phyloP scores from a whole-genome alignment of 2,797 vertebrate genomes.

The Xiphophorus birchmanni region DNA sequence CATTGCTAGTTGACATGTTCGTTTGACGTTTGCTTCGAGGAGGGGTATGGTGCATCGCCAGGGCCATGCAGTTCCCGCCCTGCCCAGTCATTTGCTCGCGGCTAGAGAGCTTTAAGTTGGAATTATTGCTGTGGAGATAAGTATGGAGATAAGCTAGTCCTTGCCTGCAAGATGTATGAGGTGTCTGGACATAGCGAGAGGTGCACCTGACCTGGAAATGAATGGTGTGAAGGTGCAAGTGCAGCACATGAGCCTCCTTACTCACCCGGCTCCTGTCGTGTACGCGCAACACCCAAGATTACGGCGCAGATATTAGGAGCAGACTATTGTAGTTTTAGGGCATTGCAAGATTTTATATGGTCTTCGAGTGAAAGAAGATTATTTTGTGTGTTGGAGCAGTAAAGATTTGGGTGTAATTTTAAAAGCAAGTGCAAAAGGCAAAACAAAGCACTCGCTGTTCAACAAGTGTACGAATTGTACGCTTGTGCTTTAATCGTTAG shows the following conservation, averaged over 20 bases:
- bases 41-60: constrained; percentile 60
- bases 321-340: constrained; percentile 22
- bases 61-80: constrained; percentile 55
- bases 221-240: constrained; percentile 70
- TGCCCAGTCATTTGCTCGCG: constrained; percentile 65
- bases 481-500: not conserved
- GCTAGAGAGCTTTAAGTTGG: constrained; percentile 74
- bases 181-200: constrained; percentile 66
- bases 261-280: constrained; percentile 36
- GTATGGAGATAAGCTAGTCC: constrained; percentile 73
- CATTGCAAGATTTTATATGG: constrained; percentile 9
- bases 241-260: constrained; percentile 54
- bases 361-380: constrained; percentile 20
- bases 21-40: constrained; percentile 14
- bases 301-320: constrained; percentile 24
- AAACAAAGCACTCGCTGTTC: not conserved
- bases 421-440: not conserved
- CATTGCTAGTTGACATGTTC: constrained; percentile 7
- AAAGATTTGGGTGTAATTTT: not conserved
- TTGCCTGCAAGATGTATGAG: constrained; percentile 76
- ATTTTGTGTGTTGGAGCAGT: not conserved
- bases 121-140: constrained; percentile 81
- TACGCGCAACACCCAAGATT: constrained; percentile 33
- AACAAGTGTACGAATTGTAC: not conserved
- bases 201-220: constrained; percentile 79